A percentile compares a stretch with the other conserved stretches of the same genome.
These are phyloP conservation scores for Scaptomyza cyrtandrae DNA, from an alignment of 2,888 invertebrate genomes.

Conservation along the genomic window DNA sequence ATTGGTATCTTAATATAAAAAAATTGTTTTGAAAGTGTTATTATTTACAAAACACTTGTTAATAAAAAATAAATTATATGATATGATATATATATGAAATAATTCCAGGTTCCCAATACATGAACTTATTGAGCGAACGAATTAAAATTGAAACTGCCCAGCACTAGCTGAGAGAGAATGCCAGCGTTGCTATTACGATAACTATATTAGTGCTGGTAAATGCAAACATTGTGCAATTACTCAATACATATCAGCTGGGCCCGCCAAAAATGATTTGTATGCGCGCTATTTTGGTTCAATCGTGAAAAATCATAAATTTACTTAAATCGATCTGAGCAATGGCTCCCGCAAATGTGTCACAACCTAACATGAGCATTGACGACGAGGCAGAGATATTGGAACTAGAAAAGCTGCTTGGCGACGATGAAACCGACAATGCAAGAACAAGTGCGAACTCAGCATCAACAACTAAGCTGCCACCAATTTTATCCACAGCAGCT, in stretches of 20 bases:
- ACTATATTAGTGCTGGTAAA: slow-evolving; percentile 29
- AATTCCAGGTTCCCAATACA: neutral
- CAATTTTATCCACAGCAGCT: slow-evolving; percentile 36
- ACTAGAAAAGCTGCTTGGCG: slow-evolving; percentile 76
- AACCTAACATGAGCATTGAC: slow-evolving; percentile 60
- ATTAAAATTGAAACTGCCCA: slow-evolving; percentile 8
- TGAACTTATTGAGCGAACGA: slow-evolving; percentile 1
- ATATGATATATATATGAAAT: neutral
- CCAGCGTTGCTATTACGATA: slow-evolving; percentile 19
- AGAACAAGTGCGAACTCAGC: slow-evolving; percentile 30
- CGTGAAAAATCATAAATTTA: neutral
- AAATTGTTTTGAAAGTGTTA: neutral
- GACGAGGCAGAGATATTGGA: slow-evolving; percentile 78
- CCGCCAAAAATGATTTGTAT: slow-evolving; percentile 66
- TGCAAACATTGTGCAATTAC: slow-evolving; percentile 1
- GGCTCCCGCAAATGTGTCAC: slow-evolving; percentile 52
- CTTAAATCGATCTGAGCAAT: slow-evolving; percentile 27
- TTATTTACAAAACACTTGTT: neutral
- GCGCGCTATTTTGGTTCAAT: slow-evolving; percentile 31
- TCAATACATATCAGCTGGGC: slow-evolving; percentile 31
- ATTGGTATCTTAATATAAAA: neutral
- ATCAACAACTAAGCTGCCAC: slow-evolving; percentile 14
- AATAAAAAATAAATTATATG: neutral
- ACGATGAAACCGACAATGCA: slow-evolving; percentile 66
- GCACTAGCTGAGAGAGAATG: slow-evolving; percentile 10